Evolutionary conservation across 1,140 invertebrate genomes (phyloP).

Genomic region (Hestina assimilis): DNA sequence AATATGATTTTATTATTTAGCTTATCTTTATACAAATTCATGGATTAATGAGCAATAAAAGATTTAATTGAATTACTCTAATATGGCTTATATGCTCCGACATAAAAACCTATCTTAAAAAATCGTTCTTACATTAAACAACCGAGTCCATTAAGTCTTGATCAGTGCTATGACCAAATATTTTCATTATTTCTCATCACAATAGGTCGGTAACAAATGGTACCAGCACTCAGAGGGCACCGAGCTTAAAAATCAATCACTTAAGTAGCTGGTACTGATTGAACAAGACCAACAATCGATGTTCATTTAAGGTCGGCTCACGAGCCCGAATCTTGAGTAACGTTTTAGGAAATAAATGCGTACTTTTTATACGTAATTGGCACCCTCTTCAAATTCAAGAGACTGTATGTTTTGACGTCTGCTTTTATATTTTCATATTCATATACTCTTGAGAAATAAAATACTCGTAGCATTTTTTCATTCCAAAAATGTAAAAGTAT

Average conservation of each 20-base stretch:
- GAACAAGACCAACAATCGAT: conserved; percentile 27
- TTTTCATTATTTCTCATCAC: conserved; percentile 9
- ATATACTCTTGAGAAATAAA: too few relatives aligned
- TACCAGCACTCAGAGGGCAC: conserved; percentile 22
- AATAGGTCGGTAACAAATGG: conserved; percentile 23
- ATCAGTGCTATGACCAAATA: conserved; percentile 14
- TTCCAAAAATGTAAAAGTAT: too few relatives aligned
- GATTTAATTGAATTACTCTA: too few relatives aligned
- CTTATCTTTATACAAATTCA: too few relatives aligned
- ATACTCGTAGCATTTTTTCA: too few relatives aligned
- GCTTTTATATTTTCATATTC: too few relatives aligned
- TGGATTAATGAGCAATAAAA: too few relatives aligned
- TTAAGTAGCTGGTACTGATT: conserved; percentile 30
- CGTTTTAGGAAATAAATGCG: background rate
- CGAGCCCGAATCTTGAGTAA: conserved; percentile 13
- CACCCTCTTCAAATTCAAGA: too few relatives aligned
- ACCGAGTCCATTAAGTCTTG: background rate
- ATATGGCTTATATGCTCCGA: too few relatives aligned
- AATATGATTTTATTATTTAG: too few relatives aligned
- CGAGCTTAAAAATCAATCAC: conserved; percentile 30
- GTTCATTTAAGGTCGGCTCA: conserved; percentile 13
- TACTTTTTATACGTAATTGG: background rate
- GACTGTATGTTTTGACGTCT: too few relatives aligned
- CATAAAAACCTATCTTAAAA: too few relatives aligned
- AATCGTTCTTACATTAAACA: background rate